Conservation (phyloP, 1,140 invertebrate species). For the Goniozus legneri region DNA sequence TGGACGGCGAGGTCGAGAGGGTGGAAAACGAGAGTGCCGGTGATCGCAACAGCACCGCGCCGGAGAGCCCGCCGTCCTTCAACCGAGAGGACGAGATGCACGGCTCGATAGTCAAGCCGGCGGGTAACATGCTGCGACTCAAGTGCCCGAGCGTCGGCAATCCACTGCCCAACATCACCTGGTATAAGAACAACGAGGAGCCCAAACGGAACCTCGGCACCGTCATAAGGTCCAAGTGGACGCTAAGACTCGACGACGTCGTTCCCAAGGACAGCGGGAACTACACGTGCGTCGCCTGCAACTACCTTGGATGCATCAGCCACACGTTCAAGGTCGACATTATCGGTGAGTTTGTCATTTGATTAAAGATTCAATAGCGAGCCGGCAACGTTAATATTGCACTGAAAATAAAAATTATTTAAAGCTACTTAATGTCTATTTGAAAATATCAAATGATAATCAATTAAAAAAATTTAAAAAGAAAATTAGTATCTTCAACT, state of each 20-base stretch:
- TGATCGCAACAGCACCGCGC: conserved; percentile 44
- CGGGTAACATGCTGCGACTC: conserved; percentile 63
- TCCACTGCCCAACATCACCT: conserved; percentile 73
- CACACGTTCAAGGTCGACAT: conserved; percentile 72
- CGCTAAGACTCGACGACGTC: conserved; percentile 69
- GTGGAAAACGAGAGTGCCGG: conserved; percentile 41
- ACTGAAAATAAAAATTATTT: too few relatives aligned
- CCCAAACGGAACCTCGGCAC: conserved; percentile 60
- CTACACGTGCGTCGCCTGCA: conserved; percentile 84
- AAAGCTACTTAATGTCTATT: too few relatives aligned
- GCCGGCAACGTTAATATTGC: too few relatives aligned
- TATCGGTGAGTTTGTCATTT: conserved; percentile 61
- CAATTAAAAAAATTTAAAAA: too few relatives aligned
- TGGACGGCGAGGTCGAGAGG: conserved; percentile 37
- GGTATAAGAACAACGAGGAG: conserved; percentile 70
- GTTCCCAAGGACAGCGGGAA: conserved; percentile 75
- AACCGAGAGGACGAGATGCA: conserved; percentile 56
- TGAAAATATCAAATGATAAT: too few relatives aligned
- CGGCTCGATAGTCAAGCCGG: conserved; percentile 59
- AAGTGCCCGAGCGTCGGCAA: conserved; percentile 68
- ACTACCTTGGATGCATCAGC: conserved; percentile 71
- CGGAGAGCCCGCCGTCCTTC: conserved; percentile 46
- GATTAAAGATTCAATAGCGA: neutral
- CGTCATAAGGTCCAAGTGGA: conserved; percentile 62
- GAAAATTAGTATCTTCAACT: too few relatives aligned